phyloP scores from a whole-genome alignment of 2,888 invertebrate species.

The Atrina japonica region DNA sequence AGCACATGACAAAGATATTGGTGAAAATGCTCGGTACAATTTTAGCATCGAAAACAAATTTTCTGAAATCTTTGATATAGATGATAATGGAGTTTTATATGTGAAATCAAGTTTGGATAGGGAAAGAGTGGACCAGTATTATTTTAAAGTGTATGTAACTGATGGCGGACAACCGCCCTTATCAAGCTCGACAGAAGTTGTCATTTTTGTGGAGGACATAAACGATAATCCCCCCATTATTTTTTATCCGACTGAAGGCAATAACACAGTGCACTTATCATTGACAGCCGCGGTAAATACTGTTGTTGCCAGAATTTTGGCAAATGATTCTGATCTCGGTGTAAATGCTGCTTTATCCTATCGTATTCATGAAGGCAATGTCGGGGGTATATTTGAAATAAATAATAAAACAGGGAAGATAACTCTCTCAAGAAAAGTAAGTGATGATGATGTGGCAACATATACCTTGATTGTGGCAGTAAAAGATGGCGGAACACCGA shows the following conservation, averaged over 20 bases:
- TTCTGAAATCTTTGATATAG: slow-evolving; percentile 47
- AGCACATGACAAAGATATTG: slow-evolving; percentile 65
- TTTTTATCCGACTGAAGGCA: slow-evolving; percentile 60
- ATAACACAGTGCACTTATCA: slow-evolving; percentile 57
- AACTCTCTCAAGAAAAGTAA: slow-evolving; percentile 51
- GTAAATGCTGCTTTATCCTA: slow-evolving; percentile 63
- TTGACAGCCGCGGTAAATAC: slow-evolving; percentile 46
- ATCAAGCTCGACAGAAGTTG: slow-evolving; percentile 62
- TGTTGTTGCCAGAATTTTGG: slow-evolving; percentile 53
- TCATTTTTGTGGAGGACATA: slow-evolving; percentile 66
- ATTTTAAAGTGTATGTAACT: slow-evolving; percentile 64
- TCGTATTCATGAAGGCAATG: slow-evolving; percentile 57
- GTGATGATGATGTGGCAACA: slow-evolving; percentile 49
- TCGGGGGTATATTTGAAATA: slow-evolving; percentile 54
- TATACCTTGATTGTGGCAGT: slow-evolving; percentile 61
- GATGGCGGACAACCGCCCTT: slow-evolving; percentile 67
- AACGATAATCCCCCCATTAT: slow-evolving; percentile 75
- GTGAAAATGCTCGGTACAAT: slow-evolving; percentile 58
- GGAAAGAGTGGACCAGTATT: slow-evolving; percentile 56
- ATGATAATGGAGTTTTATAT: slow-evolving; percentile 52
- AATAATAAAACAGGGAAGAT: slow-evolving; percentile 58
- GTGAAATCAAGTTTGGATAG: slow-evolving; percentile 62
- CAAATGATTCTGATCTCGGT: slow-evolving; percentile 64
- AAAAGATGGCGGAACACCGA: slow-evolving; percentile 65
- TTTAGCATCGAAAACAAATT: slow-evolving; percentile 46